Percentiles rank a stretch among this genome's conserved stretches.
Evolutionary conservation across 2,797 vertebrate genomes (phyloP).

Genomic region (Australoheros facetus): DNA sequence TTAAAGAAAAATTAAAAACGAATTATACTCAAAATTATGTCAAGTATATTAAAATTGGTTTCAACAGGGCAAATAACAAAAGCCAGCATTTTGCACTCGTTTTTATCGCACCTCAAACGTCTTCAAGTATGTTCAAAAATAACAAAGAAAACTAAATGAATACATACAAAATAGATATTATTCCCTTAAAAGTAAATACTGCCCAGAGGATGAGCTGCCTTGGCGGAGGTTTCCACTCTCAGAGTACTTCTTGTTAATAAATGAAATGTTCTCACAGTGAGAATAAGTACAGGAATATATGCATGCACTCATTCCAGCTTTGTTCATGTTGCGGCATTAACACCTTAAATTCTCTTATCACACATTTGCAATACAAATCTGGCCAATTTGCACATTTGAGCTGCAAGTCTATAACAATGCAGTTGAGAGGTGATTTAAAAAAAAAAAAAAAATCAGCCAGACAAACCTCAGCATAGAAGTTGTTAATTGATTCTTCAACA

Average conservation of each 20-base stretch:
- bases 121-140: too few species aligned
- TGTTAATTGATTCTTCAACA: constrained; percentile 32
- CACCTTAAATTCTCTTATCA: constrained; percentile 15
- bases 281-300: neutral
- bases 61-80: too few species aligned
- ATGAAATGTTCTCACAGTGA: neutral
- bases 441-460: neutral
- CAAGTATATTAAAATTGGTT: too few species aligned
- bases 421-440: constrained; percentile 12
- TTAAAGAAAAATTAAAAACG: too few species aligned
- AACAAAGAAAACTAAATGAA: too few species aligned
- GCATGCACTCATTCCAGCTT: neutral
- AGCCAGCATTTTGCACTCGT: too few species aligned
- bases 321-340: constrained; percentile 5
- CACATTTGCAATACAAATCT: neutral
- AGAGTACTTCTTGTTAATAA: neutral
- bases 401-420: neutral
- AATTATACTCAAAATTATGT: too few species aligned
- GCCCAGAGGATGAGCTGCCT: too few species aligned
- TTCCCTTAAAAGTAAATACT: too few species aligned
- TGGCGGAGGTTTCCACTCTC: too few species aligned
- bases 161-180: too few species aligned
- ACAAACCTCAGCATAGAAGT: constrained; percentile 21
- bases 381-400: constrained; percentile 34
- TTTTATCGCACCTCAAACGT: too few species aligned